phyloP scores from a whole-genome alignment of 1,140 invertebrate genomes.

The Dendrolimus kikuchii region DNA sequence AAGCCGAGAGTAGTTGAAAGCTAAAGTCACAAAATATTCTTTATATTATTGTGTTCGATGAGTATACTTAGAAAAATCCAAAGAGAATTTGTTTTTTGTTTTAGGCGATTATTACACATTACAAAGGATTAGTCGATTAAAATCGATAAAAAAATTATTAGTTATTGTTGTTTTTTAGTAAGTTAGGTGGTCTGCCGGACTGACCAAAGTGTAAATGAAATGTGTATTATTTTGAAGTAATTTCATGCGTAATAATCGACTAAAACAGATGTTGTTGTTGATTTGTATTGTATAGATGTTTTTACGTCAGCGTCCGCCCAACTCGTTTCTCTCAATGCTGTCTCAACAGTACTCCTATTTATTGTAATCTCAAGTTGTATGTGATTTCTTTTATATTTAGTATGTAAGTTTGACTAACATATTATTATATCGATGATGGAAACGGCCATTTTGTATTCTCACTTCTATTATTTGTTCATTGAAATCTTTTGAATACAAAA shows the following conservation, averaged over 20 bases:
- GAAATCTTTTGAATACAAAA: too few relatives aligned
- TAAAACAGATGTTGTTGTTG: neutral
- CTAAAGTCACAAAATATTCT: slow-evolving; percentile 34
- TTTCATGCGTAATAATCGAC: too few relatives aligned
- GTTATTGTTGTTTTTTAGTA: slow-evolving; percentile 43
- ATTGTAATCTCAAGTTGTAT: slow-evolving; percentile 58
- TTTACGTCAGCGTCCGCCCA: slow-evolving; percentile 42
- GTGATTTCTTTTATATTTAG: slow-evolving; percentile 64
- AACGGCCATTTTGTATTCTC: slow-evolving; percentile 3
- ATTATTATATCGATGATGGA: slow-evolving; percentile 23
- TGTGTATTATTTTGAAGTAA: too few relatives aligned
- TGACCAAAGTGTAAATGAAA: too few relatives aligned
- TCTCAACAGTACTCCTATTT: slow-evolving; percentile 60
- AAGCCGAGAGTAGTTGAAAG: slow-evolving; percentile 36
- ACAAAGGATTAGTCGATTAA: neutral
- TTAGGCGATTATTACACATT: too few relatives aligned
- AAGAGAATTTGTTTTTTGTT: slow-evolving; percentile 27
- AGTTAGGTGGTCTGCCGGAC: slow-evolving; percentile 22
- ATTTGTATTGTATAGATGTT: slow-evolving; percentile 23
- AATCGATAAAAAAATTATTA: too few relatives aligned
- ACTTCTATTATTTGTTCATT: too few relatives aligned
- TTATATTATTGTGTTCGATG: slow-evolving; percentile 7
- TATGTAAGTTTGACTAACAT: slow-evolving; percentile 55
- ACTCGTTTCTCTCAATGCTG: slow-evolving; percentile 53
- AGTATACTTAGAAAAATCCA: slow-evolving; percentile 32